phyloP scores from a whole-genome alignment of 2,797 vertebrate genomes.

The Coccyzus lansbergi region DNA sequence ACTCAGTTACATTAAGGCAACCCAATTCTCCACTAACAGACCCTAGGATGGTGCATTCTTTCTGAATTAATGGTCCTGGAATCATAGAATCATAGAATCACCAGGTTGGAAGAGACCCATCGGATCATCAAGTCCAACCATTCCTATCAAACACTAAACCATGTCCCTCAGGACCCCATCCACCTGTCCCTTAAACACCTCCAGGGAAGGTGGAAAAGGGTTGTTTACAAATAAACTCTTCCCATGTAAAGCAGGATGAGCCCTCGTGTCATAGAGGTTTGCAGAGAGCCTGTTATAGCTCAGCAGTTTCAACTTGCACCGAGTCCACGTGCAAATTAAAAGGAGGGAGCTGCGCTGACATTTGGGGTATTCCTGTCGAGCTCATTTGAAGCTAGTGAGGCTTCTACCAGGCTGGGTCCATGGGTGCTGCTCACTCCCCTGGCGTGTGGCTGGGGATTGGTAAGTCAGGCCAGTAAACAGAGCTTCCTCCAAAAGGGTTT shows the following conservation, averaged over 20 bases:
- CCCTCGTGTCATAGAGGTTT: rapidly evolving
- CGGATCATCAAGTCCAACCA: no score
- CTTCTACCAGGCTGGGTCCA: slow-evolving; percentile 5
- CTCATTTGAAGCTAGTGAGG: slow-evolving; percentile 30
- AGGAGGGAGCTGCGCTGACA: neutral
- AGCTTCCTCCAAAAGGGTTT: slow-evolving; percentile 41
- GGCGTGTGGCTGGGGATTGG: slow-evolving; percentile 27
- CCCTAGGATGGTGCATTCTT: rapidly evolving
- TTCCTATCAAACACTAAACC: no score
- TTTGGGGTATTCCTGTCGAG: neutral
- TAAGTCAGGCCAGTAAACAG: slow-evolving; percentile 26
- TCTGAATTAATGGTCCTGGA: no score
- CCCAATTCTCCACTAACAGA: neutral
- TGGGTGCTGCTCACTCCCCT: neutral
- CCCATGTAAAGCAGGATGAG: rapidly evolving
- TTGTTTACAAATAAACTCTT: neutral
- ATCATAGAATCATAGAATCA: no score
- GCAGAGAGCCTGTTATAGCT: neutral
- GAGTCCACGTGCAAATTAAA: neutral
- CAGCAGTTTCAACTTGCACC: neutral
- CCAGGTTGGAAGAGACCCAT: no score
- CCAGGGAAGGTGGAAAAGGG: no score
- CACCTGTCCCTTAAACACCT: no score
- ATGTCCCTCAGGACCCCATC: no score
- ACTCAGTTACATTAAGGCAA: rapidly evolving